Percentiles rank a stretch among this genome's conserved stretches.
phyloP scores from a whole-genome alignment of 2,113 vertebrate genomes.

The Ahaetulla prasina region DNA sequence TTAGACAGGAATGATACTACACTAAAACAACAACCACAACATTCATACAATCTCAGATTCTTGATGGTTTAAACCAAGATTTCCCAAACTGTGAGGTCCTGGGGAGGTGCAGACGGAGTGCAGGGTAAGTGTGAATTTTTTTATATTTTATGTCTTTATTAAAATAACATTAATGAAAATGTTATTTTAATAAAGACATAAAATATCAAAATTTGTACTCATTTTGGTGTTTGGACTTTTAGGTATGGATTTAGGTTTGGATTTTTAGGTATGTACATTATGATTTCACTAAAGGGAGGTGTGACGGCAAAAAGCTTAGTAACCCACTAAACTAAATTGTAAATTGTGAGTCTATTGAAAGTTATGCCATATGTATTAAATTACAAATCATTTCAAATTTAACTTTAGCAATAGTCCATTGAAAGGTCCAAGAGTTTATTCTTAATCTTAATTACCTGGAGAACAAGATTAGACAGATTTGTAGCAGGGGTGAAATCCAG shows the following conservation, averaged over 20 bases:
- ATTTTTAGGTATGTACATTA: not conserved
- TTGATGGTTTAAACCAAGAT: not conserved
- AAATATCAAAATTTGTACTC: not conserved
- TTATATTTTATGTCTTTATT: not conserved
- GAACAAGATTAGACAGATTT: not conserved
- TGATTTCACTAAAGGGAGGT: not conserved
- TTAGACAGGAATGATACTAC: not conserved
- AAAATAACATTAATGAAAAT: not conserved
- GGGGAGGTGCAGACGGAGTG: not conserved
- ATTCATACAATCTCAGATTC: not conserved
- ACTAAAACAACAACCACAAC: not conserved
- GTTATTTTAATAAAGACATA: no score
- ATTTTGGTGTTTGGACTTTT: not conserved
- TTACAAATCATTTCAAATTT: not conserved
- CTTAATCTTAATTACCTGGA: not conserved
- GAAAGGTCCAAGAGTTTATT: not conserved
- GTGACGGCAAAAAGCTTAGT: not conserved
- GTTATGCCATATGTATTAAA: not conserved
- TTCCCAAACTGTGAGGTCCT: not conserved
- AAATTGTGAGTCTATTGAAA: not conserved
- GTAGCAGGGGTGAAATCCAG: no score
- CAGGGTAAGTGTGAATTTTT: not conserved
- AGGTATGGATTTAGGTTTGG: no score
- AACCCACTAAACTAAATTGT: not conserved
- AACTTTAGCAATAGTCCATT: not conserved